Evolutionary conservation across 2,888 invertebrate species (phyloP), one percentile per base, ranked within the genome.

Genomic region (Miltochrista miniata): DNA sequence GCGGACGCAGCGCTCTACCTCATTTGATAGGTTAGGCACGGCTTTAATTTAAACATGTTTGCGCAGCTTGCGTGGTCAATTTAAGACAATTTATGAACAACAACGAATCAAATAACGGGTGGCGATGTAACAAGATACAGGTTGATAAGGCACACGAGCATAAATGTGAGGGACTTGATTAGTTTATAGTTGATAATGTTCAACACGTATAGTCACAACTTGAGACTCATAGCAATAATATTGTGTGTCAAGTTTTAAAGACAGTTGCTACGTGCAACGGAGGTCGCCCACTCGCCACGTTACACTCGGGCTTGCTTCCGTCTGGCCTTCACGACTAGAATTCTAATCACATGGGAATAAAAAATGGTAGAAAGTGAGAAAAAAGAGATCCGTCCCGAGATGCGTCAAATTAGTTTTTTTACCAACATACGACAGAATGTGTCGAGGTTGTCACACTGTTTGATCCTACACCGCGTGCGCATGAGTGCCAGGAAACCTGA

Each of bases 391-490:
- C 64, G 64, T 73, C 70, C 67, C 65, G 65, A 68, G 65, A 49
- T 64, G 72, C 76, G 76, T 82, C 76, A 81, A 83, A 83, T 82
- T 80, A 68, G 70, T 69, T 78, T 81, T 83, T 84, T 42, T 14
- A 47, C 40, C 29, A 29, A 70, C 67, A 73, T 41, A 71, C 68
- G 68, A 56, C 62, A 56, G 55, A 51, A 47, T 56, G 56, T 56
- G 60, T 67, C 51, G 60, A 57, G 60, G 71, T 70, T 74, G 74
- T 74, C 70, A 69, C 55, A 37, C 71, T 7, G 10, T 83, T 83
- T 83, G 77, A 83, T 74, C 68, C 65, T 48, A 64, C 70, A 79
- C 56, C 61, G 49, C 48, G n/a, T 40, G 36, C 70, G 65, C 71
- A 59, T 51, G 65, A 68, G 59, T 69, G 73, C 65, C 70, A 77